These are phyloP conservation scores for Cryptotermes secundus DNA, from an alignment of 1,140 invertebrate species.

Conservation along the genomic window DNA sequence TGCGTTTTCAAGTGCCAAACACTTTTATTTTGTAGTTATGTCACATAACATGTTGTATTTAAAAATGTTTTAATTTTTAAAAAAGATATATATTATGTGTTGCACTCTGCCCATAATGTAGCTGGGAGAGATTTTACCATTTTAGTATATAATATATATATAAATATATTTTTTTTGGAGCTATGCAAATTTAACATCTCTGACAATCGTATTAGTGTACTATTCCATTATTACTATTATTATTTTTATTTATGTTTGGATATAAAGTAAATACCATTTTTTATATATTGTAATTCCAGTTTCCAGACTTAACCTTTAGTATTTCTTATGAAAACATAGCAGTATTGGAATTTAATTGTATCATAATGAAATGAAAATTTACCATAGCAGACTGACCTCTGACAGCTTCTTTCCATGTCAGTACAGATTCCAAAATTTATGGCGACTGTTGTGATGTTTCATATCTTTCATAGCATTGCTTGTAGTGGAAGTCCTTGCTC, in stretches of 20 bases:
- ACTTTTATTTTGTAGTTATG: neutral
- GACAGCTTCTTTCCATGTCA: constrained; percentile 11
- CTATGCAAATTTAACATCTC: constrained; percentile 8
- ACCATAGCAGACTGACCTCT: neutral
- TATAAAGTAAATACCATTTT: constrained; percentile 16
- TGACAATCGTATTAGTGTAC: constrained; percentile 12
- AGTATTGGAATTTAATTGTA: constrained; percentile 8
- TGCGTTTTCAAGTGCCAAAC: constrained; percentile 11
- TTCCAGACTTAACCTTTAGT: neutral
- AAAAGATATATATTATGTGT: constrained; percentile 3
- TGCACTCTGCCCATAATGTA: neutral
- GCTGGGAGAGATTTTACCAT: constrained; percentile 10
- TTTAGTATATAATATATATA: constrained; percentile 18
- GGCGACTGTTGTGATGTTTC: constrained; percentile 2
- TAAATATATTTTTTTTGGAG: neutral
- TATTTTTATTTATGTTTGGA: constrained; percentile 5
- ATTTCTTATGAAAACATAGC: neutral
- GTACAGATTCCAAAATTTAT: neutral
- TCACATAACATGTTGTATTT: constrained; percentile 12
- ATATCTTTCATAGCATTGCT: neutral
- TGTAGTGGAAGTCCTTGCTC: neutral
- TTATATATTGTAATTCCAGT: constrained; percentile 7
- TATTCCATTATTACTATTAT: constrained; percentile 5
- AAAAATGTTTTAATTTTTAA: neutral
- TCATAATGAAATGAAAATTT: constrained; percentile 5